Conservation (phyloP, 2,113 vertebrate genomes). For the Erythrocebus patas region DNA sequence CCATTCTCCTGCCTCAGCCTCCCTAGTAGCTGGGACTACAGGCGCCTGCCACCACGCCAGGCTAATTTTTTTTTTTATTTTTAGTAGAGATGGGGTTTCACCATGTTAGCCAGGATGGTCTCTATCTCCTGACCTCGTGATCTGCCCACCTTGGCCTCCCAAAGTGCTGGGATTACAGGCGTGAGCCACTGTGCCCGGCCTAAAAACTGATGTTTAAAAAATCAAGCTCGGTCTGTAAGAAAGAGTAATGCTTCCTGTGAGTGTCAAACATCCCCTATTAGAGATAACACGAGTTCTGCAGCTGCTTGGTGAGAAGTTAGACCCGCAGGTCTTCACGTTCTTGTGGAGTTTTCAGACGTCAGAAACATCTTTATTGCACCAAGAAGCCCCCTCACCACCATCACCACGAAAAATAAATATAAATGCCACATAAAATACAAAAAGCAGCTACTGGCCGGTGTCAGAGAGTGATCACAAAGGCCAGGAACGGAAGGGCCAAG, state of each 20-base stretch:
- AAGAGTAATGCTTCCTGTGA: not conserved
- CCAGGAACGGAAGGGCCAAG: not conserved
- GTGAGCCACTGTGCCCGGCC: no score
- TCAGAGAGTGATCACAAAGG: not conserved
- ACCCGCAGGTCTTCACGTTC: not conserved
- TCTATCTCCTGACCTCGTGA: no score
- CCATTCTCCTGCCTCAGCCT: no score
- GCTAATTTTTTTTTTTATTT: no score
- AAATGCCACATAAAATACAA: not conserved
- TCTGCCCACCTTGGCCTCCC: no score
- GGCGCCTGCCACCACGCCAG: rapidly evolving
- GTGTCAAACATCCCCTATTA: not conserved
- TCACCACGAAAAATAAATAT: not conserved
- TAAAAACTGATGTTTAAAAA: not conserved
- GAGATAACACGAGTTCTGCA: rapidly evolving
- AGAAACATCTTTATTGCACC: not conserved
- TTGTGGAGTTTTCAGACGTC: not conserved
- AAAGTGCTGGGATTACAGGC: no score
- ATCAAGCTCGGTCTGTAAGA: not conserved
- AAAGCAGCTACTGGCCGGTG: no score
- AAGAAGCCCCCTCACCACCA: no score
- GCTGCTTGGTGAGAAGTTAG: not conserved
- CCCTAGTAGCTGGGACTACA: no score
- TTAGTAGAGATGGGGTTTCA: no score
- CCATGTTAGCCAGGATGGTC: no score